Conservation (phyloP, 2,888 invertebrate genomes). For the Drosophila stalkeri region DNA sequence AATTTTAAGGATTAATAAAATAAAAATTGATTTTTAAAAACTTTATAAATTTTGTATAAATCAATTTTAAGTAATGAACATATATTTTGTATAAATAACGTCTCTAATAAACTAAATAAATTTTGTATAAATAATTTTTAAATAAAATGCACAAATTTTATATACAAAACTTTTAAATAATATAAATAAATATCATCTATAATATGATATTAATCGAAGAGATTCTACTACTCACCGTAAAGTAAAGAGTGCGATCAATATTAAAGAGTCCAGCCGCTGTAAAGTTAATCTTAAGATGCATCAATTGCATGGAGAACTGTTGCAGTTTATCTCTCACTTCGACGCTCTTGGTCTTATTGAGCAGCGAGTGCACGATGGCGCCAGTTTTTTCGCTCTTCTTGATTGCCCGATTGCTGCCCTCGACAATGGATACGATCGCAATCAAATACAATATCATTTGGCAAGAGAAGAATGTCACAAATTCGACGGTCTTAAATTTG, state of each 20-base stretch:
- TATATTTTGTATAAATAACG: too few species aligned
- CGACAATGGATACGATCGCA: conserved; percentile 84
- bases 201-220: neutral
- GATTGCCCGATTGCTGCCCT: conserved; percentile 84
- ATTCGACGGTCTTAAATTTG: conserved; percentile 84
- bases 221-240: conserved; percentile 78
- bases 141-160: too few species aligned
- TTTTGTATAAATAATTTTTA: too few species aligned
- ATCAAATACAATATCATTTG: conserved; percentile 84
- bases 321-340: conserved; percentile 83
- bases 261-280: conserved; percentile 85
- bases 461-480: conserved; percentile 84
- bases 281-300: conserved; percentile 84
- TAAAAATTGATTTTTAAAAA: too few species aligned
- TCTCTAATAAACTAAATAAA: too few species aligned
- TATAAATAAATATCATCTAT: neutral
- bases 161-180: neutral
- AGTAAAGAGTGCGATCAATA: conserved; percentile 84
- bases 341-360: conserved; percentile 80
- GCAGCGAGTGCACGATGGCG: conserved; percentile 82
- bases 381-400: conserved; percentile 84
- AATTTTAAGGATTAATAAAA: too few species aligned
- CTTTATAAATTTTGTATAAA: too few species aligned
- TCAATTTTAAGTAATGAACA: too few species aligned
- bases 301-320: conserved; percentile 84